These are phyloP conservation scores for Cherax destructor DNA, from an alignment of 1,140 invertebrate species.

Conservation along the genomic window DNA sequence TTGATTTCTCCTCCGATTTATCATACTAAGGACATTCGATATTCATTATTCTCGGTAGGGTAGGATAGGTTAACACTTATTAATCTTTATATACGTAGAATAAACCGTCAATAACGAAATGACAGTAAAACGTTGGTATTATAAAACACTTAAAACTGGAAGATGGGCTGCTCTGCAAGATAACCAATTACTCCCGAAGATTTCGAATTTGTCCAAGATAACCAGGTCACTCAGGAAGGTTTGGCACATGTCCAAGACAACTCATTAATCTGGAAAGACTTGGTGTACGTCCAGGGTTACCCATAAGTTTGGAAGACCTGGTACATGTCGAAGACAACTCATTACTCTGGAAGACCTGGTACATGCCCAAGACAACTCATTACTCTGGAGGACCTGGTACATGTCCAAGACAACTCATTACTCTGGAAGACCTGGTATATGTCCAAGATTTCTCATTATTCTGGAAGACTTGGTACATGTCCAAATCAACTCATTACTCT, in stretches of 20 bases:
- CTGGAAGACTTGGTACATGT: background rate
- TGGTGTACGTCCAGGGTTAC: no score
- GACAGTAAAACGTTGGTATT: no score
- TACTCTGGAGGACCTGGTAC: conserved; percentile 19
- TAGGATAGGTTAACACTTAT: no score
- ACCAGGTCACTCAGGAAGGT: background rate
- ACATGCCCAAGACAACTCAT: background rate
- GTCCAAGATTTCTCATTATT: background rate
- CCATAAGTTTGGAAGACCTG: background rate
- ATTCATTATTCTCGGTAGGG: no score
- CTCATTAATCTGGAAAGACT: conserved; percentile 27
- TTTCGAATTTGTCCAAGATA: background rate
- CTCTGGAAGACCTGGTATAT: conserved; percentile 3
- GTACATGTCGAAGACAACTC: no score
- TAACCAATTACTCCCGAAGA: conserved; percentile 21
- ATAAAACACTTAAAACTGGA: no score
- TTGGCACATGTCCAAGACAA: no score
- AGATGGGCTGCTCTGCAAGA: no score
- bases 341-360: conserved; percentile 30
- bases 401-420: background rate
- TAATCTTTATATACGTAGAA: no score
- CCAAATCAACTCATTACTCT: conserved; percentile 30
- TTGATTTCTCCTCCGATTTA: no score
- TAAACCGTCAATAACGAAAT: no score
- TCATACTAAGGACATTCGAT: no score